Conservation (phyloP, 1,140 invertebrate species). For the Cyrtorhinus lividipennis region DNA sequence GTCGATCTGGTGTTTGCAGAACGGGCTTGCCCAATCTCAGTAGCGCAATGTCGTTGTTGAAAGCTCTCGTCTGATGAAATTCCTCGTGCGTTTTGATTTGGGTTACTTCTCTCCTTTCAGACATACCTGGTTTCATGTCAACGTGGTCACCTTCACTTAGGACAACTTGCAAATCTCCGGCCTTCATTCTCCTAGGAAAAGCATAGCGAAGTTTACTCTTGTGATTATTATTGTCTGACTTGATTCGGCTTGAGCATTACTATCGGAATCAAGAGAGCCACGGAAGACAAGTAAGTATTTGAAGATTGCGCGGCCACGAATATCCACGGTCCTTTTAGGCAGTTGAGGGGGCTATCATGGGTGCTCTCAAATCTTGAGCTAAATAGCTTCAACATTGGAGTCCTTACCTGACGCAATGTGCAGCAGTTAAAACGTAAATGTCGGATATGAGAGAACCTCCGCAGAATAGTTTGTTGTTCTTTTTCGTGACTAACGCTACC, state of each 20-base stretch:
- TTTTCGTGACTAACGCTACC: constrained; percentile 33
- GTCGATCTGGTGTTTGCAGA: constrained; percentile 30
- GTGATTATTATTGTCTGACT: too few species aligned
- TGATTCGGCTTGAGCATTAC: too few species aligned
- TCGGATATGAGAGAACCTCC: constrained; percentile 44
- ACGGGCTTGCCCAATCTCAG: constrained; percentile 35
- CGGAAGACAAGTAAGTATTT: too few species aligned
- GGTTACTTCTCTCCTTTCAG: constrained; percentile 27
- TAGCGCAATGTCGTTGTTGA: constrained; percentile 42
- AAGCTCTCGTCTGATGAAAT: constrained; percentile 23
- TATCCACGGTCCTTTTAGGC: too few species aligned
- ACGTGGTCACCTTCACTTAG: constrained; percentile 29
- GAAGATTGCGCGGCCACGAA: too few species aligned
- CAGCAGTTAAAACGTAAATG: constrained; percentile 43
- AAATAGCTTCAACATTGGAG: too few species aligned
- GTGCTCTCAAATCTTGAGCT: too few species aligned
- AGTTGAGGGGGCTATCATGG: too few species aligned
- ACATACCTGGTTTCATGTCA: constrained; percentile 24
- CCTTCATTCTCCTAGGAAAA: constrained; percentile 32
- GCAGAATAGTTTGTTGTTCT: constrained; percentile 38
- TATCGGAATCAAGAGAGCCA: too few species aligned
- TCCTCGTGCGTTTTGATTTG: constrained; percentile 28
- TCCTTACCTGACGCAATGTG: constrained; percentile 44
- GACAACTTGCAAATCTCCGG: constrained; percentile 30
- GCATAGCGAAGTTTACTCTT: too few species aligned